phyloP scores from a whole-genome alignment of 2,797 vertebrate species.

The Pipistrellus pipistrellus region DNA sequence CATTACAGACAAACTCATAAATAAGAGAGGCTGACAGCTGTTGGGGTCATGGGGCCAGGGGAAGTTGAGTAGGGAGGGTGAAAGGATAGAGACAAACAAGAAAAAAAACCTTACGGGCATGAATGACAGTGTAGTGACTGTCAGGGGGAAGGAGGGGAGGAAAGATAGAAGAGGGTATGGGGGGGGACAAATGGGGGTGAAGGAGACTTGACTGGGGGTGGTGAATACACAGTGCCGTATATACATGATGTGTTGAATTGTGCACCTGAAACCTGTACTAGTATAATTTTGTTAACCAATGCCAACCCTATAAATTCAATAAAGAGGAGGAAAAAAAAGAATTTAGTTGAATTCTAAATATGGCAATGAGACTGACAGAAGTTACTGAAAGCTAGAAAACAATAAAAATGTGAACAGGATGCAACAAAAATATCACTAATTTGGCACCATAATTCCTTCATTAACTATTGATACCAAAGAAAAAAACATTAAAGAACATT shows the following conservation, averaged over 20 bases:
- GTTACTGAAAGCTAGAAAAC: neutral
- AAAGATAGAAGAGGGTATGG: neutral
- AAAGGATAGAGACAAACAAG: neutral
- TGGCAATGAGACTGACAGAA: neutral
- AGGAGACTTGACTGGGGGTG: neutral
- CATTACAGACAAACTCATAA: neutral
- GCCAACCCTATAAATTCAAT: neutral
- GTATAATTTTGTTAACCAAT: neutral
- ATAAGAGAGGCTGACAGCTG: neutral
- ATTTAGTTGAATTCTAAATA: slow-evolving; percentile 47
- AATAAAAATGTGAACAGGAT: slow-evolving; percentile 17
- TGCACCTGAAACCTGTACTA: neutral
- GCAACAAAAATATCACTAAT: slow-evolving; percentile 15
- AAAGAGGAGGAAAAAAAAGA: neutral
- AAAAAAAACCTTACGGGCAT: neutral
- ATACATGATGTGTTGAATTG: neutral
- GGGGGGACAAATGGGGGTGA: neutral
- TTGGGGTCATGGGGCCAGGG: neutral
- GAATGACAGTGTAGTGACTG: neutral
- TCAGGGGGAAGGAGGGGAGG: no score
- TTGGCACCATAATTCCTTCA: neutral
- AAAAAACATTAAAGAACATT: slow-evolving; percentile 68
- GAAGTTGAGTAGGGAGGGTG: neutral
- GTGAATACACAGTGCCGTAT: neutral
- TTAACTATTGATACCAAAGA: slow-evolving; percentile 79